These are phyloP conservation scores for Agonopterix subpropinquella DNA, from an alignment of 2,888 invertebrate genomes.

Conservation along the genomic window DNA sequence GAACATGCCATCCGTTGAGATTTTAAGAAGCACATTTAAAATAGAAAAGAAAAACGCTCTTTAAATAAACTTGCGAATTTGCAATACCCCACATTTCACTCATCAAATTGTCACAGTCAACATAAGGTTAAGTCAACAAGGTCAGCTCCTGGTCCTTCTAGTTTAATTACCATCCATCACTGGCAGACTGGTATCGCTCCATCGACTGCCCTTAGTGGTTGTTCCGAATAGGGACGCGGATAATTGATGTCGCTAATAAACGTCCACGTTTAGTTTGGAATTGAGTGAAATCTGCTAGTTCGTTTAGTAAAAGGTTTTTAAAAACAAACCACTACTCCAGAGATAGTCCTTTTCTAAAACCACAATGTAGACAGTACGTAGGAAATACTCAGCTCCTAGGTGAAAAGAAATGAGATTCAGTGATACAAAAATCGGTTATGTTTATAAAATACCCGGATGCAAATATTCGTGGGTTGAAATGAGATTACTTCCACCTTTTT, in stretches of 20 bases:
- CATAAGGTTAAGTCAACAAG: constrained; percentile 5
- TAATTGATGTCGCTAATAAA: constrained; percentile 38
- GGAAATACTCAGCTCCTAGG: not conserved
- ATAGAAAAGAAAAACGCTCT: too few relatives aligned
- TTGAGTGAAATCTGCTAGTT: not conserved
- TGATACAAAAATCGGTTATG: not conserved
- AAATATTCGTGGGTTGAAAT: too few relatives aligned
- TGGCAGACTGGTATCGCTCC: constrained; percentile 9
- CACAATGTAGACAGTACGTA: not conserved
- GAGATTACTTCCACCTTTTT: too few relatives aligned
- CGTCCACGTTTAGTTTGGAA: constrained; percentile 15
- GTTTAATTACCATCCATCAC: constrained; percentile 21
- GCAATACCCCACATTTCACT: too few relatives aligned
- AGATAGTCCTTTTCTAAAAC: too few relatives aligned
- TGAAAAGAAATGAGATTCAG: not conserved
- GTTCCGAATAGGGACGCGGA: constrained; percentile 10
- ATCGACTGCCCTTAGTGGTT: constrained; percentile 8
- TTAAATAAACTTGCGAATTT: too few relatives aligned
- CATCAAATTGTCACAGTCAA: too few relatives aligned
- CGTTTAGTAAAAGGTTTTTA: too few relatives aligned
- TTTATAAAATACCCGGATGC: not conserved
- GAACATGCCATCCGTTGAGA: too few relatives aligned
- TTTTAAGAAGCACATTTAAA: too few relatives aligned
- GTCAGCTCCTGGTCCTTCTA: constrained; percentile 8
- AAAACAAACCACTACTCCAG: too few relatives aligned